phyloP scores from a whole-genome alignment of 2,888 invertebrate species.

The Tenthredo mesomela region DNA sequence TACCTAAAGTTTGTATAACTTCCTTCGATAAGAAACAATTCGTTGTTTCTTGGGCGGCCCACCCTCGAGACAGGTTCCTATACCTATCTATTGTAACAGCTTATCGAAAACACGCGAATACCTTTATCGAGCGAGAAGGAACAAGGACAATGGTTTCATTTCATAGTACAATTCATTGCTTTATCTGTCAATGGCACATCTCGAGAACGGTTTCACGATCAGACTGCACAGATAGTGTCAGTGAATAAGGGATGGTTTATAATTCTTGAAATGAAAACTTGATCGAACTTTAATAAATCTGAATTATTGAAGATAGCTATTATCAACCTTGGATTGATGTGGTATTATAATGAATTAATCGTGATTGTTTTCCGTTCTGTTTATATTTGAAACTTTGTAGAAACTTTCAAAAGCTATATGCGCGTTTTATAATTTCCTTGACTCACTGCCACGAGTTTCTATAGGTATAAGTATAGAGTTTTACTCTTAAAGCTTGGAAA shows the following conservation, averaged over 20 bases:
- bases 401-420: not conserved
- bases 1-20: not conserved
- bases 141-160: conserved; percentile 18
- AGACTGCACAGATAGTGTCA: too few species aligned
- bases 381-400: not conserved
- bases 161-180: not conserved
- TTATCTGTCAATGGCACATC: not conserved
- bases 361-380: not conserved
- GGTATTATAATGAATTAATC: not conserved
- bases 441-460: not conserved
- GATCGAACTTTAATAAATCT: not conserved
- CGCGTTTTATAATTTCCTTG: not conserved
- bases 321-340: not conserved
- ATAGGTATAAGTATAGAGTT: not conserved
- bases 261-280: not conserved
- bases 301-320: not conserved
- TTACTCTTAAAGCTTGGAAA: not conserved
- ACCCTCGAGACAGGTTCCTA: not conserved
- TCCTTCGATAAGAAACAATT: not conserved
- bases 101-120: conserved; percentile 23
- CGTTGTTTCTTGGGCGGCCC: not conserved
- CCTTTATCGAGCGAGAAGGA: conserved; percentile 20
- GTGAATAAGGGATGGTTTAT: not conserved
- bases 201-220: not conserved
- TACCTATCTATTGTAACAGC: conserved; percentile 14